Evolutionary conservation across 2,113 vertebrate genomes (phyloP).

Genomic region (Leucoraja erinaceus): DNA sequence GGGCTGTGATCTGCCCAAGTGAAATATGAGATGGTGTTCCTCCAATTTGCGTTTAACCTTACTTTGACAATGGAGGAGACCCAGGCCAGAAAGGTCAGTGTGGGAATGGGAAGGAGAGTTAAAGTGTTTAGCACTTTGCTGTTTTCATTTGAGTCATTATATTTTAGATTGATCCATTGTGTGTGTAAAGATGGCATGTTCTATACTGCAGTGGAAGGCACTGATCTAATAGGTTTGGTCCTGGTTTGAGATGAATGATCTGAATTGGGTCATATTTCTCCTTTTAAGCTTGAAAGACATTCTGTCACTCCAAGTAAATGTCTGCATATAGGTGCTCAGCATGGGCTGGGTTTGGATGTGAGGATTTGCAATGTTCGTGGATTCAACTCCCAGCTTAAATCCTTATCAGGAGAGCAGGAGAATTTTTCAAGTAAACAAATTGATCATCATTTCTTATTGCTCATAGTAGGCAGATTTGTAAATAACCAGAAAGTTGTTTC

Average conservation of each 20-base stretch:
- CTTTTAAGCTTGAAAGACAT: not conserved
- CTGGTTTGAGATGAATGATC: not conserved
- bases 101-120: too few species aligned
- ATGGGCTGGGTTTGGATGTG: not conserved
- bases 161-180: not conserved
- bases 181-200: not conserved
- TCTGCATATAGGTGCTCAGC: not conserved
- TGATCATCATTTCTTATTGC: not conserved
- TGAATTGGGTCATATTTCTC: not conserved
- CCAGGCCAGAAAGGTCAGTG: too few species aligned
- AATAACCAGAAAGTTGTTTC: not conserved
- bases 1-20: too few species aligned
- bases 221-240: not conserved
- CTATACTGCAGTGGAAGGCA: not conserved
- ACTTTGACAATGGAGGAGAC: too few species aligned
- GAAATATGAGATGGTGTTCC: too few species aligned
- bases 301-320: not conserved
- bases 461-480: not conserved
- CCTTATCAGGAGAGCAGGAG: not conserved
- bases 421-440: not conserved
- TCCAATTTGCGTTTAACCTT: too few species aligned
- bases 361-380: not conserved
- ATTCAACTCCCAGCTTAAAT: not conserved
- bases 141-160: not conserved
- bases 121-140: too few species aligned